Conservation (phyloP, 2,113 vertebrate species). For the Platysternon megacephalum region DNA sequence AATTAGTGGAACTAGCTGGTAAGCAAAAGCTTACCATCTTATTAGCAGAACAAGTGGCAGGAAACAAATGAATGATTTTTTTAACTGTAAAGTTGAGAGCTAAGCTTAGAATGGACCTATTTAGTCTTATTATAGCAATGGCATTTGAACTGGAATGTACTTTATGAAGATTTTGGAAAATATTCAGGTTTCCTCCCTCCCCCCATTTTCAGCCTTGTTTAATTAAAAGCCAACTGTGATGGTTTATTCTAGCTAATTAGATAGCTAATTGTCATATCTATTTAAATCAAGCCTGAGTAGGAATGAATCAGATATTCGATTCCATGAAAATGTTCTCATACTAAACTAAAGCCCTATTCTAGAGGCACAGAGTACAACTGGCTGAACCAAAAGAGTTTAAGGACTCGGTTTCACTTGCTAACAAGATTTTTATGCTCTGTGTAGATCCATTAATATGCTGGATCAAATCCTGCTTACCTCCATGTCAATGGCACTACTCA, state of each 20-base stretch:
- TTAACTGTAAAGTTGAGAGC: too few relatives aligned
- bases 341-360: neutral
- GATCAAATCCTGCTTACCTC: neutral
- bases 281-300: neutral
- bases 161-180: conserved; percentile 15
- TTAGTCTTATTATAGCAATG: neutral
- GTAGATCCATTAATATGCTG: neutral
- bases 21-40: neutral
- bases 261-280: neutral
- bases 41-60: neutral
- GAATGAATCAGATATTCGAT: neutral
- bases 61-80: neutral
- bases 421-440: neutral
- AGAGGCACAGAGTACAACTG: neutral
- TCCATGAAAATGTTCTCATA: neutral
- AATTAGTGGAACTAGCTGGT: neutral
- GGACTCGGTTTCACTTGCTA: neutral
- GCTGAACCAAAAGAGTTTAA: conserved; percentile 12
- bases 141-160: neutral
- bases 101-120: neutral
- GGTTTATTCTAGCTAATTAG: neutral
- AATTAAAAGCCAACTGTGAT: conserved; percentile 22
- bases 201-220: neutral
- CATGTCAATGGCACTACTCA: neutral
- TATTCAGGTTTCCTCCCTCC: neutral